Base-by-base conservation (phyloP, 2,888 invertebrate species). In the Itoplectis maculator region DNA sequence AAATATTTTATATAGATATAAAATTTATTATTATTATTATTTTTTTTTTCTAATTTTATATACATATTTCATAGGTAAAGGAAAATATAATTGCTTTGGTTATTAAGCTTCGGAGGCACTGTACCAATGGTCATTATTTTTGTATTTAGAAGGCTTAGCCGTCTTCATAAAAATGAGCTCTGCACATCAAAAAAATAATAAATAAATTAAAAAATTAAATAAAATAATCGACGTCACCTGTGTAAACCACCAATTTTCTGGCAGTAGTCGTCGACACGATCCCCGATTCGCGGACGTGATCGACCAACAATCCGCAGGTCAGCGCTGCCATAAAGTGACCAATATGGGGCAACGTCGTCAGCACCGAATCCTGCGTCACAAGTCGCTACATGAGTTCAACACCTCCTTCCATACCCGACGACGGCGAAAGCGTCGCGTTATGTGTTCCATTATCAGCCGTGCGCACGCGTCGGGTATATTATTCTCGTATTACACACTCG, bases 321-420 rank as follows among this genome's bases (percentile, higher is more conserved):
- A 95, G 91, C 0, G 94, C 94, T 23, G 94, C 94, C 89, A 94
- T 92, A 85, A 94, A 94, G 87, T 94, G 94, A 11, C 94, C 95
- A 61, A 95, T 94, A 83, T 94, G 94, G 11, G 94, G 94, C 82
- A 94, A 88, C 7, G 94, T 94, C 51, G 94, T 94, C 40, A 94
- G 87, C 73, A 94, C 94, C 47, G 94, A 94, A 88, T 94, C 94
- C 95, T 95, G 85, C 15, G 9, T 49, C n/a, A n/a, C n/a, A n/a
- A n/a, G n/a, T n/a, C n/a, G n/a, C n/a, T n/a, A n/a, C n/a, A 11
- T 15, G 20, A 40, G 13, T 3, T 61, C 37, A 29, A 29, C 9
- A 29, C 4, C 40, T 61, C 37, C 15, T 61, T 61, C 40, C 8
- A 9, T 15, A 40, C 9, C 54, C 29, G 5, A 54, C 18, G 3